Percentiles rank a stretch among this genome's conserved stretches.
phyloP scores from a whole-genome alignment of 1,140 invertebrate genomes.

The Orchesella cincta region DNA sequence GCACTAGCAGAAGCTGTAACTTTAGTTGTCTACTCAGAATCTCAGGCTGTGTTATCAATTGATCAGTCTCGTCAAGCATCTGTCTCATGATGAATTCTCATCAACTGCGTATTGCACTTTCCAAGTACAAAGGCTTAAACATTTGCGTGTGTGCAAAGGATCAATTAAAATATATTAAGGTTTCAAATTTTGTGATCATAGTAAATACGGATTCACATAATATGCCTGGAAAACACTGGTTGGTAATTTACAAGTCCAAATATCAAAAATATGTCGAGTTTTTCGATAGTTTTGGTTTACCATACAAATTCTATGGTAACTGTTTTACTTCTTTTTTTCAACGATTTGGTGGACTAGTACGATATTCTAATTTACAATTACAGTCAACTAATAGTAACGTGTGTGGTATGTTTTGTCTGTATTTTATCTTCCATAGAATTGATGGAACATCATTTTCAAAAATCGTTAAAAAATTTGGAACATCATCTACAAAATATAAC shows the following conservation, averaged over 20 bases:
- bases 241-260: not conserved
- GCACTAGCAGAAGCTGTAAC: not conserved
- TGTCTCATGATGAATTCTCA: not conserved
- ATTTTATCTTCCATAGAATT: not conserved
- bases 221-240: not conserved
- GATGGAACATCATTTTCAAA: not conserved
- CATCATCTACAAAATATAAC: no score
- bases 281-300: constrained; percentile 1
- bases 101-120: not conserved
- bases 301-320: not conserved
- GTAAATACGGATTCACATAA: not conserved
- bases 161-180: constrained; percentile 1
- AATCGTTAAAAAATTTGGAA: no score
- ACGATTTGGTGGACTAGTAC: not conserved
- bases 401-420: constrained; percentile 2
- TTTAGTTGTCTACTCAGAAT: constrained; percentile 8
- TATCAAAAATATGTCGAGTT: not conserved
- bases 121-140: not conserved
- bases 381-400: not conserved
- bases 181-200: not conserved
- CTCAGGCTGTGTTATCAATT: not conserved
- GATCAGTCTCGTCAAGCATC: not conserved
- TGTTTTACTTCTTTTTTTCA: not conserved
- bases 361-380: not conserved
- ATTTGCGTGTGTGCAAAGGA: not conserved